Evolutionary conservation across 2,113 vertebrate species (phyloP), one percentile per base, ranked within the genome.

Genomic region (Rhinogobius similis): DNA sequence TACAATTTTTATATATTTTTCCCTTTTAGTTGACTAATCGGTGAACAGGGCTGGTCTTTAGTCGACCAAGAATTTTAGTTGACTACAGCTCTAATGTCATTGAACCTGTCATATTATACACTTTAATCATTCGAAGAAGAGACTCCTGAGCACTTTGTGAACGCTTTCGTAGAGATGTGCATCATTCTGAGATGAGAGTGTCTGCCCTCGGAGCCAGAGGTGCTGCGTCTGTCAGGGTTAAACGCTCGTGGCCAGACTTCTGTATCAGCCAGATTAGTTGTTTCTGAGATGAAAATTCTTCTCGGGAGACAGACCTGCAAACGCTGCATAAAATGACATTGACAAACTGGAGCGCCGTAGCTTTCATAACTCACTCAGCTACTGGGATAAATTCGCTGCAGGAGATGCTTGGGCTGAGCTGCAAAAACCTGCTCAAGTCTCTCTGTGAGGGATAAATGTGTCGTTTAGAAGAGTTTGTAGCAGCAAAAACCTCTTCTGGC

Each of bases 291-390:
- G 46, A 64, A 71, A 76, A 61, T 46, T 65, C 18, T 36, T 62
- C 67, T 71, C 14, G 32, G 67, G 27, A 58, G 24, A 56, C n/a
- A 74, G 70, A 63, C 48, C 46, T 69, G 77, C 74, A 61, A 29
- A 48, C 56, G n/a, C 69, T 78, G 73, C 76, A 67, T 12, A 74
- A 79, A 77, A 56, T 70, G 76, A 78, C 70, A 68, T 41, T 84
- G 72, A 79, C 70, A 79, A 76, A 79, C 68, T 52, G 1, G n/a
- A 65, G n/a, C 23, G 52, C 72, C 9, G 46, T 44, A 48, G 59
- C 59, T 67, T 67, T 77, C 61, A 79, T 69, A 72, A 76, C 55
- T 62, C 67, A 66, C 24, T 38, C 32, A 41, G 52, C 70, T 48
- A 68, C 64, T 48, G 46, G 43, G 70, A 79, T 82, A 56, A 18